These are phyloP conservation scores for Rhadinocentrus ornatus DNA, from an alignment of 2,797 vertebrate genomes.

Conservation along the genomic window DNA sequence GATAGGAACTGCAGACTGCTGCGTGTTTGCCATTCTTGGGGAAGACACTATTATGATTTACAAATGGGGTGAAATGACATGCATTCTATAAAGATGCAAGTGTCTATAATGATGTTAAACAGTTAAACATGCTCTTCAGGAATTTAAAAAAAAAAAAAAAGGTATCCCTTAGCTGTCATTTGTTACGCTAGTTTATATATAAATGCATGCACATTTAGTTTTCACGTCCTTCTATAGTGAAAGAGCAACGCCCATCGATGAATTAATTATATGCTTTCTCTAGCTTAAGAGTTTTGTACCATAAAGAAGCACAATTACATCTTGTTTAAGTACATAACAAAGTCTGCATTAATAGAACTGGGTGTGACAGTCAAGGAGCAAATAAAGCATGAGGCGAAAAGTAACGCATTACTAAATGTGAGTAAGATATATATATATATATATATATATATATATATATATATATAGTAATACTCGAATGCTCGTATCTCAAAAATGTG, in stretches of 20 bases:
- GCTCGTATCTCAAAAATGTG: too few relatives aligned
- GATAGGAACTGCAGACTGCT: background rate
- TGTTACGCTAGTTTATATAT: background rate
- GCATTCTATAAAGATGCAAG: background rate
- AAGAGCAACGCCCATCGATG: background rate
- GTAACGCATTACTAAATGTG: too few relatives aligned
- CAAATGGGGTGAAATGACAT: background rate
- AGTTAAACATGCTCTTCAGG: background rate
- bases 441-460: too few relatives aligned
- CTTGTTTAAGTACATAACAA: background rate
- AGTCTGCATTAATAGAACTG: too few relatives aligned
- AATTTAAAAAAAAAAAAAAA: background rate
- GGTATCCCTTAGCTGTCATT: background rate
- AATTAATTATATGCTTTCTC: background rate
- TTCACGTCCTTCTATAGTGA: background rate
- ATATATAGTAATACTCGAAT: too few relatives aligned
- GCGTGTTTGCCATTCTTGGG: conserved; percentile 11
- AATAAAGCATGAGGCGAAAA: too few relatives aligned
- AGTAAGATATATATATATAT: too few relatives aligned
- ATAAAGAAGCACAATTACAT: background rate
- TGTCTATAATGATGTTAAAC: background rate
- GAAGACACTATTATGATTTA: conserved; percentile 2
- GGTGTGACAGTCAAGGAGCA: too few relatives aligned
- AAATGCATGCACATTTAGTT: background rate
- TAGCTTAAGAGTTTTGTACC: conserved; percentile 22